Percentiles rank a stretch among this genome's conserved stretches.
Evolutionary conservation across 1,140 invertebrate species (phyloP).

Genomic region (Thalassaphorura encarpata): DNA sequence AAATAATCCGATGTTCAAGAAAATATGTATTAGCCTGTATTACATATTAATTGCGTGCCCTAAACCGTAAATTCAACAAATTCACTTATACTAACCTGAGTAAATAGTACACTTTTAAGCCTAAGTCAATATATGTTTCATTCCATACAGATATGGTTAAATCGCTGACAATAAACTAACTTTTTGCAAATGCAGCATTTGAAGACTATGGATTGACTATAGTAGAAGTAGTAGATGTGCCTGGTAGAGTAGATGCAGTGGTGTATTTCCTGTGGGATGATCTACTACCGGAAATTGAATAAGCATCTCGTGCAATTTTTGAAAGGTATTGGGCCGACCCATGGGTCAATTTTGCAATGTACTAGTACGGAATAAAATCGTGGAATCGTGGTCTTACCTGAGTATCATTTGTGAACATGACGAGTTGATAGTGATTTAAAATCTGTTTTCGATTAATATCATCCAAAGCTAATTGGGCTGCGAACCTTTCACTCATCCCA

Average conservation of each 20-base stretch:
- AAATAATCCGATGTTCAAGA: too few species aligned
- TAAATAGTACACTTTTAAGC: too few species aligned
- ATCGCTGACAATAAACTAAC: too few species aligned
- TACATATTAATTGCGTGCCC: too few species aligned
- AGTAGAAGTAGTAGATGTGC: not conserved
- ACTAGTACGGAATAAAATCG: too few species aligned
- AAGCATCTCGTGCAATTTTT: not conserved
- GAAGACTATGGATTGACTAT: too few species aligned
- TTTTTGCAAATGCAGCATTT: too few species aligned
- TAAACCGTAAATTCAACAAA: too few species aligned
- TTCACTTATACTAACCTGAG: too few species aligned
- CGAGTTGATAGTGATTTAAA: conserved; percentile 57
- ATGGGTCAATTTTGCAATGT: not conserved
- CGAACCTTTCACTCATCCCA: conserved; percentile 25
- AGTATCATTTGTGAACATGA: conserved; percentile 67
- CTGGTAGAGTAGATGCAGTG: not conserved
- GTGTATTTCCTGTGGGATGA: not conserved
- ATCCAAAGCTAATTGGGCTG: conserved; percentile 24
- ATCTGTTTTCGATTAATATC: conserved; percentile 36
- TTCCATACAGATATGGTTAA: too few species aligned
- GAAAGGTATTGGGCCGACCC: not conserved
- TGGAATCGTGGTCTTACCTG: conserved; percentile 47
- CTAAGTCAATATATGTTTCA: too few species aligned
- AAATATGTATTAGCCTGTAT: too few species aligned
- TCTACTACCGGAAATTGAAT: not conserved